Evolutionary conservation across 2,113 vertebrate species (phyloP).

Genomic region (Capreolus pygargus): DNA sequence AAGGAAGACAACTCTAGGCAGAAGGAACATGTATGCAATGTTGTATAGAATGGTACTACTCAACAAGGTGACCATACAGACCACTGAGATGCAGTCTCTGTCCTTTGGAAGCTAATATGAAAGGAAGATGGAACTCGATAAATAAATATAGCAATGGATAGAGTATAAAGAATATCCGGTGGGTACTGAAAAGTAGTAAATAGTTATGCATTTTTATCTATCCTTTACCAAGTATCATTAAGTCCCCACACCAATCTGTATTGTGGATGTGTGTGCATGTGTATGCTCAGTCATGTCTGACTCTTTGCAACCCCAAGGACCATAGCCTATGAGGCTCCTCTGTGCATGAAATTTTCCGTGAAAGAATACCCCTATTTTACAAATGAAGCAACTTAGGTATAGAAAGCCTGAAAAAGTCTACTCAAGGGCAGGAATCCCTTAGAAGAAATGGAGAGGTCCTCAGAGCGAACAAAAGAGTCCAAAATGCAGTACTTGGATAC

Average conservation of each 20-base stretch:
- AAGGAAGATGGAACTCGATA: background rate
- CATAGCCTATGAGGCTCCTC: background rate
- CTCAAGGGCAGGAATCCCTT: background rate
- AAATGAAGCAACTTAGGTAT: background rate
- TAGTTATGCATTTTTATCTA: background rate
- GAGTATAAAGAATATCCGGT: background rate
- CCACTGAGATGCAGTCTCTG: background rate
- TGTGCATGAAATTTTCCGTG: background rate
- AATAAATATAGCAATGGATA: background rate
- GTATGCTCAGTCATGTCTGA: background rate
- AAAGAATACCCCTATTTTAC: background rate
- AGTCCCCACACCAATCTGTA: background rate
- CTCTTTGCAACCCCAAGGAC: background rate
- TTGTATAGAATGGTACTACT: background rate
- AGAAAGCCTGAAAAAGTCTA: background rate
- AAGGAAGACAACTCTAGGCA: background rate
- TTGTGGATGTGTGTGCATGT: background rate
- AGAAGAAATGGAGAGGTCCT: background rate
- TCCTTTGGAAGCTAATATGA: background rate
- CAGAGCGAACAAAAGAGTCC: background rate
- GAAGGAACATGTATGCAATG: background rate
- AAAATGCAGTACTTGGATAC: background rate
- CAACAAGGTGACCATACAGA: background rate
- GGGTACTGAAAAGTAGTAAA: background rate
- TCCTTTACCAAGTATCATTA: background rate